phyloP scores from a whole-genome alignment of 2,797 vertebrate genomes.

The Pipistrellus nathusii region DNA sequence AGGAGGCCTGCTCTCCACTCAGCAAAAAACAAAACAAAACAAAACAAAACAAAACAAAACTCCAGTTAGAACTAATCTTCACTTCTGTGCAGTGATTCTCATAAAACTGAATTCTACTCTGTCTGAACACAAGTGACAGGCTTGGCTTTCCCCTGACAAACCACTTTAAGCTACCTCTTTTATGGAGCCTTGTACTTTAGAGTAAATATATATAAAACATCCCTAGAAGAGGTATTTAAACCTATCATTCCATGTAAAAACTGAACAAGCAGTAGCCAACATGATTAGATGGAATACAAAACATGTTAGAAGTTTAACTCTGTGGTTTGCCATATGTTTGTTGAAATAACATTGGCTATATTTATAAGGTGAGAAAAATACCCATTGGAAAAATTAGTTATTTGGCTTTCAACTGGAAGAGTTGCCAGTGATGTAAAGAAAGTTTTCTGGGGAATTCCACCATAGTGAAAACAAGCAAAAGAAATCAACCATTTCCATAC shows the following conservation, averaged over 20 bases:
- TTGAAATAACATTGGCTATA: neutral
- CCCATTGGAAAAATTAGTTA: neutral
- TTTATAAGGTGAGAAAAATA: neutral
- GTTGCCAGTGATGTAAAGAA: neutral
- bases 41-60: neutral
- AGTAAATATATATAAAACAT: neutral
- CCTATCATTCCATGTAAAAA: neutral
- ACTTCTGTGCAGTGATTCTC: neutral
- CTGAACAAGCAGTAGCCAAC: neutral
- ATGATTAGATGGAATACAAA: neutral
- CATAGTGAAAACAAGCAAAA: neutral
- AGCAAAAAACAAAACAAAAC: neutral
- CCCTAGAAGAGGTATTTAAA: neutral
- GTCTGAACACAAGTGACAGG: neutral
- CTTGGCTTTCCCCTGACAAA: neutral
- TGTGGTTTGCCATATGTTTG: neutral
- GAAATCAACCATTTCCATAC: neutral
- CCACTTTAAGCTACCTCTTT: neutral
- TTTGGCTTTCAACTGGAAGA: neutral
- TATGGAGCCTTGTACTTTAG: neutral
- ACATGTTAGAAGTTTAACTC: neutral
- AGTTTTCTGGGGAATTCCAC: neutral
- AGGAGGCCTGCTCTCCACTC: neutral
- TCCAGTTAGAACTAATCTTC: constrained; percentile 1
- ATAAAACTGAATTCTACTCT: neutral